Evolutionary conservation across 2,888 invertebrate species (phyloP), one percentile per base, ranked within the genome.

Genomic region (Hyalella azteca): DNA sequence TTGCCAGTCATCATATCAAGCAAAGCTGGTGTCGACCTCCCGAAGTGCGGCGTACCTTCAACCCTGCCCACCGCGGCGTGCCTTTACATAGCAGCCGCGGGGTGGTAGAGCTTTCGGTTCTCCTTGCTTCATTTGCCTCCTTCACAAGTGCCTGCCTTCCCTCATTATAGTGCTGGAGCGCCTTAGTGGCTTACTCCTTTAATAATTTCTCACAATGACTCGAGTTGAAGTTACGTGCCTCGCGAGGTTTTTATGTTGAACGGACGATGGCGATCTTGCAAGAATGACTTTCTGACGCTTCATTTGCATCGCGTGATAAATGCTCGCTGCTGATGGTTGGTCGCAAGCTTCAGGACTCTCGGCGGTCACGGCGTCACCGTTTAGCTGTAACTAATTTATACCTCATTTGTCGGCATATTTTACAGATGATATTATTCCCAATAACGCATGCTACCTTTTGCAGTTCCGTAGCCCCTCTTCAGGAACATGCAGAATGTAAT

Each of bases 201-300:
- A 66, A 66, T 66, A 66, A 66, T 66, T 32, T 36, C 36, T 66
- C 36, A 66, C 36, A 66, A 66, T 66, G 66, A 66, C 66, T 66
- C 26, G 66, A 66, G 36, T 36, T 66, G 29, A 66, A 66, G 66
- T 66, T 36, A 66, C 66, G 66, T 54, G 54, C 54, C 54, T 54
- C 66, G 66, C n/a, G 66, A 36, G 36, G 36, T 66, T 66, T 66
- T 66, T 66, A 66, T 66, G 29, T 66, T 36, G 66, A 66, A n/a
- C 19, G 66, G 36, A 66, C 66, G 66, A 66, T 66, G 66, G 66
- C 66, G 29, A 66, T 66, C 66, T 66, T 66, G 36, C 66, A 66
- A 66, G 66, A 66, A 66, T 36, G 66, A 66, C 66, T 66, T 66
- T 66, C 66, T 66, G 66, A 66, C 66, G 66, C 66, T 32, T 66